Evolutionary conservation across 2,113 vertebrate genomes (phyloP).

Genomic region (Otocyon megalotis): DNA sequence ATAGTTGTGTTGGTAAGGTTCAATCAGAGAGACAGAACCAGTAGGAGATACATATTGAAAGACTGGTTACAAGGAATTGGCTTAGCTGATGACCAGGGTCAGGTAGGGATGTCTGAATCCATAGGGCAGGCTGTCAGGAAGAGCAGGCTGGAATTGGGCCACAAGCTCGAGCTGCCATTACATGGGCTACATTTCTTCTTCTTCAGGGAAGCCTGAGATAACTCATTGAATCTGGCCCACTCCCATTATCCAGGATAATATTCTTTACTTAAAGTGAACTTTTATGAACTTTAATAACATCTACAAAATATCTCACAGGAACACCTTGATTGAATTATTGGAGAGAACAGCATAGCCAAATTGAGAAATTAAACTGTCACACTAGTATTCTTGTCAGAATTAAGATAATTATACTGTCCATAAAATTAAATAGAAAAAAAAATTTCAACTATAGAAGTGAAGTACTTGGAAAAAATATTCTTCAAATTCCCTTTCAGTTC

Average conservation of each 20-base stretch:
- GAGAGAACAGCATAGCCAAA: neutral
- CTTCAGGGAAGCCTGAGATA: neutral
- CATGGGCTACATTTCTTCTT: neutral
- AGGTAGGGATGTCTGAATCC: neutral
- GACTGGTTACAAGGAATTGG: neutral
- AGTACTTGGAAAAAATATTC: neutral
- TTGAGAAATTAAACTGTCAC: neutral
- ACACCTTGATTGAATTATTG: neutral
- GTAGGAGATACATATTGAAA: neutral
- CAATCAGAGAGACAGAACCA: neutral
- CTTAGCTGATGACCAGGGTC: neutral
- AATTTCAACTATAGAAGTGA: neutral
- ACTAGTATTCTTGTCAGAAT: neutral
- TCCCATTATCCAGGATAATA: neutral
- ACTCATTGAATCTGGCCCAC: neutral
- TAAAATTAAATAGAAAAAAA: conserved; percentile 21
- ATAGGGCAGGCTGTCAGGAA: neutral
- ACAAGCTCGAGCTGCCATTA: rapidly evolving
- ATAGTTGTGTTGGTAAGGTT: neutral
- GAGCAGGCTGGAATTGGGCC: too few relatives aligned
- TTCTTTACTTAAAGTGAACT: neutral
- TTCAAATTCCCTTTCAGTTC: neutral
- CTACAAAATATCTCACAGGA: neutral
- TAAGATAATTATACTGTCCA: neutral
- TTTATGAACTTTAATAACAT: neutral